Base-by-base conservation (phyloP, 2,888 invertebrate genomes). In the Vesta saturnalis region DNA sequence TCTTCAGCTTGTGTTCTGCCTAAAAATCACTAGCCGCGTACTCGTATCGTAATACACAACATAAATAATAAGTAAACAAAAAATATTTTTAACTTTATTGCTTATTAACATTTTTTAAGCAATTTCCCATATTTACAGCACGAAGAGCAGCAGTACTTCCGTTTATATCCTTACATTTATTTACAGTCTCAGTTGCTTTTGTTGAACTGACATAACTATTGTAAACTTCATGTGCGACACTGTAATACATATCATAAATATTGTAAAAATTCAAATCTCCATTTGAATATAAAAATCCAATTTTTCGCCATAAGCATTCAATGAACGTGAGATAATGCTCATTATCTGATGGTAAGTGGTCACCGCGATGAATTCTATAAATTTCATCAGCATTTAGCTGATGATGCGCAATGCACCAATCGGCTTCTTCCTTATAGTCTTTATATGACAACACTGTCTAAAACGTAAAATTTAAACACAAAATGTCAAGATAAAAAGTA, bases 261-360 rank as follows among this genome's bases (percentile, higher is more conserved):
- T 23, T n/a, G 1, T 14, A 4, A 23, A 18, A 30, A 30, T 56
- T 35, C 4, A 56, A n/a, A 23, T 56, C 56, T 15, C 56, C 56
- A 10, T 56, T 8, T 4, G 5, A 5, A 18, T 56, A 23, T 18
- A 56, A 56, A 16, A 56, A 56, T 15, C 18, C 15, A 35, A 56
- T 56, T 30, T 56, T 56, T 18, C 56, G 5, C 56, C 56, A 56
- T 16, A 56, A 35, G n/a, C 56, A 56, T 56, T 56, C 56, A 2
- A 56, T 56, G 14, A 56, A 56, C 3, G 16, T 56, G 4, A 14
- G 15, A 30, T 56, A 56, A 22, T 23, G 1, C 5, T 30, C 14
- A 35, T 30, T 56, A 30, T 56, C 56, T 1, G 22, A 1, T 22
- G 56, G 56, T 12, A 56, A 30, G 8, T 30, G 35, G 2, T 6